Evolutionary conservation across 2,113 vertebrate species (phyloP), one percentile per base, ranked within the genome.

Genomic region (Castor canadensis): DNA sequence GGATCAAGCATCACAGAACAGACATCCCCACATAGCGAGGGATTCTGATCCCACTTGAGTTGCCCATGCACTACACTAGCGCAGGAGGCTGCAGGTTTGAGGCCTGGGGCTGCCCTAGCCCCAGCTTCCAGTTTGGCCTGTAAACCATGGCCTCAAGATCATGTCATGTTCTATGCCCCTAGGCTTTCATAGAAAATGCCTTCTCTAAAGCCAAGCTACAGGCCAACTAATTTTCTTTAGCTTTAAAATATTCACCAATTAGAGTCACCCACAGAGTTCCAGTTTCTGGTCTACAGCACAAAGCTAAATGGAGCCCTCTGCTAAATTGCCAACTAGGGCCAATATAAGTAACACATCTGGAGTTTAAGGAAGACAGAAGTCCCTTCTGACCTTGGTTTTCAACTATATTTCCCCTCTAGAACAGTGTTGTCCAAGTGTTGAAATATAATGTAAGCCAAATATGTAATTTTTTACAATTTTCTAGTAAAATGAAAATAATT

Each of bases 401-500:
- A 66, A 35, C 30, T 87, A 62, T 24, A 47, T 73, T 62, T 60
- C n/a, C 16, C 28, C 52, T 76, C 58, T 43, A 52, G 43, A 86
- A 89, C 8, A 84, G 35, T 0, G 0, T 35, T 58, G 58, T 87
- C 62, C n/a, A 64, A 58, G 13, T 81, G n/a, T n/a, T n/a, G 52
- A 93, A 95, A 72, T 4, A 86, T 1, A 54, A 79, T 54, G 2
- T 22, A 96, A 93, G 38, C 11, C 49, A 77, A 81, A 71, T 49
- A 56, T 0, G 2, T 32, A 22, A 88, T 73, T 75, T 89, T 66
- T 58, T 58, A 5, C 20, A 84, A 93, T 73, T 82, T 76, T 67
- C 60, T 86, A 85, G 28, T 52, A 56, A 77, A 90, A 66, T 28
- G 20, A 93, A 85, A 96, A 72, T 82, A 92, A 88, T 49, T 89